These are phyloP conservation scores for Venusia cambrica DNA, from an alignment of 2,888 invertebrate species.

Conservation along the genomic window DNA sequence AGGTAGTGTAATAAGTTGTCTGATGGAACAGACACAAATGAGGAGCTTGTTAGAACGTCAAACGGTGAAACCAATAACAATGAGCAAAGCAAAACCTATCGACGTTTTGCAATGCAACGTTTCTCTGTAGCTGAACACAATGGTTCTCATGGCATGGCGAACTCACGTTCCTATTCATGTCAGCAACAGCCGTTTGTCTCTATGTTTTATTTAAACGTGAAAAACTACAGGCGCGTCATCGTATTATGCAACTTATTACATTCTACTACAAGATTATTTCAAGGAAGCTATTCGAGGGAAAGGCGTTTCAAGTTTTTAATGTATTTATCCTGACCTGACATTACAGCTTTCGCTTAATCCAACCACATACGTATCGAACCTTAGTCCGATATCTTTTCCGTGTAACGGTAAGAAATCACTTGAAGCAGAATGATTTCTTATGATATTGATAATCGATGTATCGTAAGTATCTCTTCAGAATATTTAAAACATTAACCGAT, in stretches of 20 bases:
- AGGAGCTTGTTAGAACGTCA: constrained; percentile 38
- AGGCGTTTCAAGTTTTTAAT: constrained; percentile 15
- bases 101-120: constrained; percentile 48
- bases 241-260: constrained; percentile 17
- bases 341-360: constrained; percentile 18
- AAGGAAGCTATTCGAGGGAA: constrained; percentile 20
- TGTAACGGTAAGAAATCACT: constrained; percentile 4
- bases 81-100: constrained; percentile 55
- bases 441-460: constrained; percentile 4
- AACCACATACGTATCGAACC: constrained; percentile 7
- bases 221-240: constrained; percentile 15
- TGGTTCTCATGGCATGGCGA: constrained; percentile 56
- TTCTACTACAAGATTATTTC: constrained; percentile 16
- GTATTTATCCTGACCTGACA: no score
- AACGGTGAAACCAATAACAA: constrained; percentile 54
- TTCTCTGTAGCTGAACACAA: constrained; percentile 44
- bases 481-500: constrained; percentile 36
- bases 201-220: constrained; percentile 23
- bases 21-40: constrained; percentile 26
- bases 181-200: constrained; percentile 25
- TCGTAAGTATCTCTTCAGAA: constrained; percentile 9
- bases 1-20: constrained; percentile 30
- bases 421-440: constrained; percentile 1
- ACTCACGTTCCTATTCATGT: constrained; percentile 36
- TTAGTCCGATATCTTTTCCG: background rate